phyloP scores from a whole-genome alignment of 1,140 invertebrate genomes.

The Cherax quadricarinatus region DNA sequence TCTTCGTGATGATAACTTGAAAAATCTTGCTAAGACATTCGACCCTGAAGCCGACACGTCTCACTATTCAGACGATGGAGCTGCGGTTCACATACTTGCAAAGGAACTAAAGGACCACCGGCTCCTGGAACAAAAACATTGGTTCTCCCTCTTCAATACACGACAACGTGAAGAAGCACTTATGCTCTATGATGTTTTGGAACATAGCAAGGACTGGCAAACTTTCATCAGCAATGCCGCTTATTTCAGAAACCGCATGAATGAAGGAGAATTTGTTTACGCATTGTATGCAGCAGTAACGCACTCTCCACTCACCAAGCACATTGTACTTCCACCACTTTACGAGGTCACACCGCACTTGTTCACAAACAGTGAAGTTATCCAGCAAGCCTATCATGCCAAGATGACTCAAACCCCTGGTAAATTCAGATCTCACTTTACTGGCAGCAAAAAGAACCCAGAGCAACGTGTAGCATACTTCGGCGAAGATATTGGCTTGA shows the following conservation, averaged over 20 bases:
- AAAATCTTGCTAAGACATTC: constrained; percentile 11
- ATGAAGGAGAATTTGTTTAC: constrained; percentile 57
- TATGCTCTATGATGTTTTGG: constrained; percentile 47
- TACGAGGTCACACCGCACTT: constrained; percentile 45
- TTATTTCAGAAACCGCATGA: constrained; percentile 34
- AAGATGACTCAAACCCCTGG: constrained; percentile 23
- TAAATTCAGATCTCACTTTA: constrained; percentile 22
- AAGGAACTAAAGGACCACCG: constrained; percentile 16
- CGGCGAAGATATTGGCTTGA: constrained; percentile 46
- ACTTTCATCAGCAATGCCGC: constrained; percentile 44
- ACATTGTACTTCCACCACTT: constrained; percentile 37
- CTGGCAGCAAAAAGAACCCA: constrained; percentile 35
- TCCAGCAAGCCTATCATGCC: constrained; percentile 30
- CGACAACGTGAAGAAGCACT: constrained; percentile 41
- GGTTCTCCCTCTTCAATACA: constrained; percentile 60
- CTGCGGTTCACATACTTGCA: not conserved
- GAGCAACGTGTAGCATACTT: constrained; percentile 51
- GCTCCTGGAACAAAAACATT: constrained; percentile 39
- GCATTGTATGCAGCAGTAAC: constrained; percentile 29
- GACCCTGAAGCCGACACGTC: not conserved
- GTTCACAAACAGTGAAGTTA: constrained; percentile 46
- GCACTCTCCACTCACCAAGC: not conserved
- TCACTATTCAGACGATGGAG: constrained; percentile 37
- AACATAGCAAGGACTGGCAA: constrained; percentile 36
- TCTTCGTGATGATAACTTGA: constrained; percentile 16